A percentile compares a stretch with the other conserved stretches of the same genome.
These are phyloP conservation scores for Riptortus pedestris DNA, from an alignment of 1,140 invertebrate genomes.

Conservation along the genomic window DNA sequence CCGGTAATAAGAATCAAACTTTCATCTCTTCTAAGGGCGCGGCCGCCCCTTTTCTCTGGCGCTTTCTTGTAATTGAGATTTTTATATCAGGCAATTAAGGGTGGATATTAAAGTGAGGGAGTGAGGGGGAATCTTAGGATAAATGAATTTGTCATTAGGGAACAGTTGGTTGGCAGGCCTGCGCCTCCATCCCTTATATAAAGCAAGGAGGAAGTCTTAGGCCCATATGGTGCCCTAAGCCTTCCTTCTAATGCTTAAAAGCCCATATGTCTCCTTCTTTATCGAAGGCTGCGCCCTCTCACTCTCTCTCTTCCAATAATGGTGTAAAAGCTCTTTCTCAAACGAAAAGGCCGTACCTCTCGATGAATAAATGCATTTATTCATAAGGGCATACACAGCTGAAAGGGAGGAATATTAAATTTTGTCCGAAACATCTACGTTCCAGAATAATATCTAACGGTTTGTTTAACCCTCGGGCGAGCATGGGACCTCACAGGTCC, in stretches of 20 bases:
- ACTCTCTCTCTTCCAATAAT: background rate
- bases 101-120: slow-evolving; percentile 7
- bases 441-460: too few species aligned
- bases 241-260: background rate
- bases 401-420: too few species aligned
- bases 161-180: slow-evolving; percentile 2
- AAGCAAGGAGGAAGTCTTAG: background rate
- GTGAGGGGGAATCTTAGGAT: background rate
- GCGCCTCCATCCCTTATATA: background rate
- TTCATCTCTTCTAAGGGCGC: background rate
- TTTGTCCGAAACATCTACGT: too few species aligned
- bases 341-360: too few species aligned
- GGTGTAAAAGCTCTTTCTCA: background rate
- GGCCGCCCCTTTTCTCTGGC: background rate
- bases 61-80: slow-evolving; percentile 11
- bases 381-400: background rate
- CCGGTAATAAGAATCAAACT: slow-evolving; percentile 14
- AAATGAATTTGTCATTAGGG: slow-evolving; percentile 10
- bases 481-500: too few species aligned
- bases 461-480: too few species aligned
- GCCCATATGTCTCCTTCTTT: slow-evolving; percentile 4
- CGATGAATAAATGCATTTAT: slow-evolving; percentile 6
- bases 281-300: background rate
- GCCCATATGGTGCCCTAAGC: background rate
- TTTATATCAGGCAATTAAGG: slow-evolving; percentile 18